Percentiles rank a stretch among this genome's conserved stretches.
phyloP scores from a whole-genome alignment of 2,797 vertebrate genomes.

The Hippocampus kuda region DNA sequence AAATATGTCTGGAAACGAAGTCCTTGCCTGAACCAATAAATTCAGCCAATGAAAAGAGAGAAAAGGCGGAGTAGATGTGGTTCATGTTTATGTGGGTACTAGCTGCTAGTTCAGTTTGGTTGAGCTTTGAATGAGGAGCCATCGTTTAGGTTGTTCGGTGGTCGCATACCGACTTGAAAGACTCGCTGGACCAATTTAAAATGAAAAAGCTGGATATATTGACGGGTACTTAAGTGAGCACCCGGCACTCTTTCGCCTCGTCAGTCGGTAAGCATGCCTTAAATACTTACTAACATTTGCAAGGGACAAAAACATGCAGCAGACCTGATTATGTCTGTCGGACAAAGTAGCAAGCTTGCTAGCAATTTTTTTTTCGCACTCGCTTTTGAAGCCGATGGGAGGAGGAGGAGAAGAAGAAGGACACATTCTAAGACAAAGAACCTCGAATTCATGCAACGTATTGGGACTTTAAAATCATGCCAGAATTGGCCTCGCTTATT shows the following conservation, averaged over 20 bases:
- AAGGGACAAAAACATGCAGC: conserved; percentile 19
- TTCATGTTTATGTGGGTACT: conserved; percentile 16
- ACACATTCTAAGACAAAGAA: conserved; percentile 36
- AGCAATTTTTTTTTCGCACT: conserved; percentile 55
- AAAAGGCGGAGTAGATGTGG: conserved; percentile 29
- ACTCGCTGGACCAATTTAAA: conserved; percentile 26
- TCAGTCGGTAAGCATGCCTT: conserved; percentile 36
- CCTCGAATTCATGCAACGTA: conserved; percentile 2
- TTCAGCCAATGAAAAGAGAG: conserved; percentile 34
- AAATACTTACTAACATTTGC: neutral
- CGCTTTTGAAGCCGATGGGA: conserved; percentile 10
- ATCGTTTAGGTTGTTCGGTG: conserved; percentile 49
- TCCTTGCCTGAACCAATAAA: neutral
- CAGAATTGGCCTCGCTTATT: neutral
- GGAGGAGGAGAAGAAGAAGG: conserved; percentile 14
- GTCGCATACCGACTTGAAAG: conserved; percentile 46
- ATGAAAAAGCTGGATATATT: conserved; percentile 25
- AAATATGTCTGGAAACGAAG: neutral
- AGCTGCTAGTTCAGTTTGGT: conserved; percentile 45
- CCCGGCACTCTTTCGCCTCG: conserved; percentile 3
- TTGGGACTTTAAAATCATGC: neutral
- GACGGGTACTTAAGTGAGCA: conserved; percentile 19
- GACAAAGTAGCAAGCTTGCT: conserved; percentile 69
- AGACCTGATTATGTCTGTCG: conserved; percentile 68
- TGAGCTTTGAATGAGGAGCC: conserved; percentile 61